A percentile compares a stretch with the other conserved stretches of the same genome.
Evolutionary conservation across 1,140 invertebrate species (phyloP).

Genomic region (Acromyrmex charruanus): DNA sequence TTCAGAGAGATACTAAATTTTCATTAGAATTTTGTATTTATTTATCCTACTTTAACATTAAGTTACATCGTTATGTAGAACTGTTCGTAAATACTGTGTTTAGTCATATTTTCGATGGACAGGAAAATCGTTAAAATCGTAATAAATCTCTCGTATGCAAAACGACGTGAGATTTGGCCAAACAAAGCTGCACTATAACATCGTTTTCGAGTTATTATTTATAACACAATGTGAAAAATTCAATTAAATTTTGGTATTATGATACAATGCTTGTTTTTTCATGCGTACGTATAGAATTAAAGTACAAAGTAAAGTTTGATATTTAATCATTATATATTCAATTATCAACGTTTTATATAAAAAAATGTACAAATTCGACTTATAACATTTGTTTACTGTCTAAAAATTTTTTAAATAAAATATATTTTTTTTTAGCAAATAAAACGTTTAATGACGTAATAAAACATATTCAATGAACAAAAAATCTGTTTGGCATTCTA

Average conservation of each 20-base stretch:
- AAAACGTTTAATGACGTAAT: background rate
- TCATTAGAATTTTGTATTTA: constrained; percentile 46
- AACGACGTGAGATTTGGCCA: background rate
- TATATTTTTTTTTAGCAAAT: background rate
- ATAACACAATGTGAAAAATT: background rate
- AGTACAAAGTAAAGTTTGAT: background rate
- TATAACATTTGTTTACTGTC: background rate
- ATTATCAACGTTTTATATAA: background rate
- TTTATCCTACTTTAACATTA: constrained; percentile 8
- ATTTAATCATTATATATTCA: background rate
- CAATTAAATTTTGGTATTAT: background rate
- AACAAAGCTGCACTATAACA: background rate
- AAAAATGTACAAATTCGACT: background rate
- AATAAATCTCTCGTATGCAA: constrained; percentile 10
- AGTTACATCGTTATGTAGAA: background rate
- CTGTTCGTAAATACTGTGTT: constrained; percentile 16
- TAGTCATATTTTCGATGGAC: constrained; percentile 2
- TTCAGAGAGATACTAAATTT: background rate
- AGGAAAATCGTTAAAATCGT: constrained; percentile 7
- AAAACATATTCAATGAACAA: background rate
- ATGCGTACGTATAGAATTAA: background rate
- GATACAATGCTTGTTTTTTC: background rate
- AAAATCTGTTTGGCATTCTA: background rate
- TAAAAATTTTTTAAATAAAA: background rate
- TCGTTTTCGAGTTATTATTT: constrained; percentile 1